Base-by-base conservation (phyloP, 2,797 vertebrate genomes). In the Myotis planiceps region DNA sequence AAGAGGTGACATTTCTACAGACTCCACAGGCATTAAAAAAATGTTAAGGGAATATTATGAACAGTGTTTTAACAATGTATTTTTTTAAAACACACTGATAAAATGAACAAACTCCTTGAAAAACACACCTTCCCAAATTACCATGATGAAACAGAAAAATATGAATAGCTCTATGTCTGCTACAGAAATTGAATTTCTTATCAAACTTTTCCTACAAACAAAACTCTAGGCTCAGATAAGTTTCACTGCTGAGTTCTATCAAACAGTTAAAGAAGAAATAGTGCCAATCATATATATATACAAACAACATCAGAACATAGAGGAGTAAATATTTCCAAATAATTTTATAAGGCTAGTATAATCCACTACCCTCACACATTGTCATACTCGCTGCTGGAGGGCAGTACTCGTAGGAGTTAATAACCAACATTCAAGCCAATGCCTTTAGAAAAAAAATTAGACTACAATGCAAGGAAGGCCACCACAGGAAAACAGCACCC, bases 91-190 rank as follows among this genome's bases (percentile, higher is more conserved):
- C 19, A 19, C 16, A 49, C 72, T 85, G 66, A 49, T 19, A 6
- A 63, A 87, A 71, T 60, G 14, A 32, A 83, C 19, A 89, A 89
- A 92, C 29, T 53, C 53, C 63, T 87, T 87, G 27, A 87, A 96
- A 90, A 91, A 71, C 12, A 81, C 14, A 47, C 34, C 76, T 87
- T 63, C 45, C 2, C 37, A 90, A 76, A 65, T 23, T 49, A 45
- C 47, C 53, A 34, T 34, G n/a, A 72, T 66, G 29, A 78, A 94
- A 71, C n/a, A 63, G 12, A 90, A 85, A 90, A 85, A 42, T 47
- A 29, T 80, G 55, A 90, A 66, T 19, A 45, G 60, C 10, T 51
- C 63, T 87, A 27, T 32, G 16, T 90, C 65, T 51, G n/a, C 37
- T 81, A 82, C 32, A 32, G 25, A 65, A 95, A 76, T 13, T 66